phyloP scores from a whole-genome alignment of 2,888 invertebrate genomes.

The Xanthia icteritia region DNA sequence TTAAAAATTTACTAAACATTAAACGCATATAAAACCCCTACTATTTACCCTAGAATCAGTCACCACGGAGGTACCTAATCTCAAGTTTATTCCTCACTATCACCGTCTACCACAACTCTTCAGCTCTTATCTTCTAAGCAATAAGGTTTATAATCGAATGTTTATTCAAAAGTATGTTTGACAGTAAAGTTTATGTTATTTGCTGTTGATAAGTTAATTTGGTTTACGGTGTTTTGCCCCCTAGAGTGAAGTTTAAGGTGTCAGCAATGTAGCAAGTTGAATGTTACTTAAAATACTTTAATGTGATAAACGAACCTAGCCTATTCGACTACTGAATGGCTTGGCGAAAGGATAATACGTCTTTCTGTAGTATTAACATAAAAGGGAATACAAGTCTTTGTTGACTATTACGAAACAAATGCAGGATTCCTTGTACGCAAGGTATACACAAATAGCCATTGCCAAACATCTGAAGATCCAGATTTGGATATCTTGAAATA shows the following conservation, averaged over 20 bases:
- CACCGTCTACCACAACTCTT: not conserved
- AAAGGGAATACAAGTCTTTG: conserved; percentile 34
- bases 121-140: conserved; percentile 2
- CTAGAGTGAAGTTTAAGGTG: conserved; percentile 43
- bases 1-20: conserved; percentile 21
- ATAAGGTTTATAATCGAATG: conserved; percentile 36
- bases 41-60: conserved; percentile 75
- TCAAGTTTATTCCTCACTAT: conserved; percentile 67
- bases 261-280: conserved; percentile 13
- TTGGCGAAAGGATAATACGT: not conserved
- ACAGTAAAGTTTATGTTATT: conserved; percentile 68
- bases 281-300: conserved; percentile 2
- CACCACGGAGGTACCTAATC: conserved; percentile 65
- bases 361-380: not conserved
- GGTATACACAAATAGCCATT: conserved; percentile 27
- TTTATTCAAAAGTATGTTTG: conserved; percentile 6
- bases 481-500: conserved; percentile 24
- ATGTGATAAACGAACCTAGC: not conserved
- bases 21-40: conserved; percentile 53
- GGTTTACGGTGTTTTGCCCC: conserved; percentile 69
- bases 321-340: not conserved
- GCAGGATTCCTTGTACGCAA: conserved; percentile 6
- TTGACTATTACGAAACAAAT: conserved; percentile 6
- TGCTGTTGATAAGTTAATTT: conserved; percentile 79
- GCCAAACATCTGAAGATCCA: conserved; percentile 18